Conservation (phyloP, 2,113 vertebrate species). For the Scortum barcoo region DNA sequence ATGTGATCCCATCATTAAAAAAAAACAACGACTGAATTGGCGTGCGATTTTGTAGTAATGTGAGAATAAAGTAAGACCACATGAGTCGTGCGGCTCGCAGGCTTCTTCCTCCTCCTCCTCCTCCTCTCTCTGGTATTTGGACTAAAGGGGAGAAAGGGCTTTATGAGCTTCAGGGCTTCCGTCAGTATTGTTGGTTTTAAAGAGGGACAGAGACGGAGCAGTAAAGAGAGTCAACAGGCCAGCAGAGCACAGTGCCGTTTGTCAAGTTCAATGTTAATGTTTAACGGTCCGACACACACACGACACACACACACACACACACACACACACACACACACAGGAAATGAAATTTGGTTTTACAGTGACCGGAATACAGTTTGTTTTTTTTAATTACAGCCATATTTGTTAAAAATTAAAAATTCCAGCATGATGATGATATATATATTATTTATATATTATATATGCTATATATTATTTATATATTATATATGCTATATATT, state of each 20-base stretch:
- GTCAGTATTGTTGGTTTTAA: conserved; percentile 72
- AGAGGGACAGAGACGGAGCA: conserved; percentile 61
- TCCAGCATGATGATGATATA: no score
- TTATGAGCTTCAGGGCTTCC: conserved; percentile 73
- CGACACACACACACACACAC: conserved; percentile 24
- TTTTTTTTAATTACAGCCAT: neutral
- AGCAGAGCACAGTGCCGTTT: conserved; percentile 68
- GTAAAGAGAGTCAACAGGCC: conserved; percentile 78
- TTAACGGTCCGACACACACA: conserved; percentile 46
- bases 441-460: no score
- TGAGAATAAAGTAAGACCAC: conserved; percentile 14
- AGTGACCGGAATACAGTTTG: neutral
- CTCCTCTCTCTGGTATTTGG: conserved; percentile 61
- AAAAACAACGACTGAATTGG: neutral
- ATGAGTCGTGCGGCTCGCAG: neutral
- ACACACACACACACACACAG: conserved; percentile 30
- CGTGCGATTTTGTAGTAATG: neutral
- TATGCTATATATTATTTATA: no score
- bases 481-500: no score
- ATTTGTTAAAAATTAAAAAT: conserved; percentile 3
- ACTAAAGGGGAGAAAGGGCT: conserved; percentile 61
- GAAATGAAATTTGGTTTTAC: conserved; percentile 7
- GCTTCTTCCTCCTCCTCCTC: conserved; percentile 14
- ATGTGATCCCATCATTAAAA: neutral
- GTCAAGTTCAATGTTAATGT: conserved; percentile 84